Evolutionary conservation across 2,113 vertebrate species (phyloP).

Genomic region (Desmodus rotundus): DNA sequence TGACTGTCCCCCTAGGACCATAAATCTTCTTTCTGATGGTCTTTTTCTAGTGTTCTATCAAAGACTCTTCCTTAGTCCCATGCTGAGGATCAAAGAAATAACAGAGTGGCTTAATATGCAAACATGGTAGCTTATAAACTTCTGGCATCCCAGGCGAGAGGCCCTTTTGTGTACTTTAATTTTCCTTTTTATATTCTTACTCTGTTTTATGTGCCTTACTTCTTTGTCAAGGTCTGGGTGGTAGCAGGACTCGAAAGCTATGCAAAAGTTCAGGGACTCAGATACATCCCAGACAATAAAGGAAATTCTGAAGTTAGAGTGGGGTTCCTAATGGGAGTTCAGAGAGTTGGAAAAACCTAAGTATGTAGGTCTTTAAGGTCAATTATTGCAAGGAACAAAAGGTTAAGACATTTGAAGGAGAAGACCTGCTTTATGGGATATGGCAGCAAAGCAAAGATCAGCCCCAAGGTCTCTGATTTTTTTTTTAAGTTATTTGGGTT

Average conservation of each 20-base stretch:
- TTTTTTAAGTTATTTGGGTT: not conserved
- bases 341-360: not conserved
- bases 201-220: not conserved
- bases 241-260: not conserved
- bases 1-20: not conserved
- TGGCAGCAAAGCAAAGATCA: not conserved
- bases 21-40: conserved; percentile 42
- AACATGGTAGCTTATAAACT: conserved; percentile 33
- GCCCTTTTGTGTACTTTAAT: not conserved
- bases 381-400: not conserved
- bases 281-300: not conserved
- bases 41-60: conserved; percentile 48
- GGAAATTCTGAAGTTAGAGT: not conserved
- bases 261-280: not conserved
- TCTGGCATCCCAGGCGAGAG: not conserved
- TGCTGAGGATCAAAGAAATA: conserved; percentile 39
- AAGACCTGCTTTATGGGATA: not conserved
- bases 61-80: conserved; percentile 21
- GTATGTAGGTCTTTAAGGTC: not conserved
- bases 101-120: conserved; percentile 50
- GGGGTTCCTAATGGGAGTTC: not conserved
- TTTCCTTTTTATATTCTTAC: not conserved
- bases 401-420: not conserved
- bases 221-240: not conserved
- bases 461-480: not conserved